Base-by-base conservation (phyloP, 2,888 invertebrate genomes). In the Sipha maydis region DNA sequence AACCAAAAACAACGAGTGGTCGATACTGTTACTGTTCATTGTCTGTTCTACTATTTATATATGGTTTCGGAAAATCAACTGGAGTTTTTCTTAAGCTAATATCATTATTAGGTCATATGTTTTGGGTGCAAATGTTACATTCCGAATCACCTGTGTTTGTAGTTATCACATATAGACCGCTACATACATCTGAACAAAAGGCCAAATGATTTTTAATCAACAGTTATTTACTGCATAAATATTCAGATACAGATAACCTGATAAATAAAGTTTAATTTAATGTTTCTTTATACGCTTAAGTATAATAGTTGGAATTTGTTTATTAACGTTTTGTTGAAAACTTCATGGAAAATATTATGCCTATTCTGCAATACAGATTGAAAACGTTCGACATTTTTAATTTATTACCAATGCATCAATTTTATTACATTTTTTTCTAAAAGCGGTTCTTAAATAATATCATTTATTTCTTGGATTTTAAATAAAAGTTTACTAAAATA, bases 121-220 rank as follows among this genome's bases (percentile, higher is more conserved):
- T 77, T 86, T 71, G 41, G 21, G 73, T 86, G 86, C 14, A 69
- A 86, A 79, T 73, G 79, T 86, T 79, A 86, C 79, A 79, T 85
- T 78, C 34, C 31, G 71, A 69, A 85, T 85, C 54, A 78, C 85
- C 85, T 78, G 54, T 85, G n/a, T 54, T 31, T 14, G 54, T 86
- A 79, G 34, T 41, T 75, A 75, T 82, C 61, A 31, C 19, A 38
- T 31, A 73, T n/a, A 54, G 38, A 80, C 79, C 41, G 56, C 54
- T 86, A 78, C 78, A 56, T 34, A 41, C 61, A 80, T n/a, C 61
- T 41, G 61, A 61, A 86, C 61, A 86, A 80, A 61, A 80, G 54
- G 56, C 28, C n/a, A 73, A 82, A 38, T 69, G 80, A 75, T 61
- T 88, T 88, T 82, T 88, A 80, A 82, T 88, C 80, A 75, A 82